phyloP scores from a whole-genome alignment of 2,888 invertebrate genomes.

The Dilophus febrilis region DNA sequence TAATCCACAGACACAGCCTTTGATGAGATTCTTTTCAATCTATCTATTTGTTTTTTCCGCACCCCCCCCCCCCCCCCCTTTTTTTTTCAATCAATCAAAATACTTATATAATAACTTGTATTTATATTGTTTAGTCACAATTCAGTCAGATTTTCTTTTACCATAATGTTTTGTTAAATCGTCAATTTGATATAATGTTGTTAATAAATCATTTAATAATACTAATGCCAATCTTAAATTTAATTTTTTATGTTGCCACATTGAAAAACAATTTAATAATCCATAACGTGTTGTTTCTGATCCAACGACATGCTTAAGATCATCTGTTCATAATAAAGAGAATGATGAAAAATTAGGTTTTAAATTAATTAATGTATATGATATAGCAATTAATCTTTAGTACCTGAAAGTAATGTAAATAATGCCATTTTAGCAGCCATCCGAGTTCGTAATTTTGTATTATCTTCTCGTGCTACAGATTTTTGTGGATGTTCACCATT shows the following conservation, averaged over 20 bases:
- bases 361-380: background rate
- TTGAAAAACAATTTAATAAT: constrained; percentile 37
- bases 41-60: too few relatives aligned
- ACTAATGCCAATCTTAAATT: constrained; percentile 40
- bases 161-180: constrained; percentile 13
- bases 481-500: constrained; percentile 27
- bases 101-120: too few relatives aligned
- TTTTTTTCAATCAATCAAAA: too few relatives aligned
- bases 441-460: constrained; percentile 42
- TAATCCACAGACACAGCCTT: too few relatives aligned
- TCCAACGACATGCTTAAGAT: constrained; percentile 40
- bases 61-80: too few relatives aligned
- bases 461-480: constrained; percentile 12
- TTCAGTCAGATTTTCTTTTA: too few relatives aligned
- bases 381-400: constrained; percentile 9
- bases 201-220: constrained; percentile 38
- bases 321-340: constrained; percentile 26
- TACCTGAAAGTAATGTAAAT: constrained; percentile 57
- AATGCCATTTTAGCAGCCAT: constrained; percentile 61
- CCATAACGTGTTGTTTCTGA: constrained; percentile 39
- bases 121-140: too few relatives aligned
- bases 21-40: too few relatives aligned
- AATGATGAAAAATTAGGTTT: too few relatives aligned
- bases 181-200: constrained; percentile 30
- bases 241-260: constrained; percentile 39